Evolutionary conservation across 2,888 invertebrate genomes (phyloP), one percentile per base, ranked within the genome.

Genomic region (Microctonus hyperodae): DNA sequence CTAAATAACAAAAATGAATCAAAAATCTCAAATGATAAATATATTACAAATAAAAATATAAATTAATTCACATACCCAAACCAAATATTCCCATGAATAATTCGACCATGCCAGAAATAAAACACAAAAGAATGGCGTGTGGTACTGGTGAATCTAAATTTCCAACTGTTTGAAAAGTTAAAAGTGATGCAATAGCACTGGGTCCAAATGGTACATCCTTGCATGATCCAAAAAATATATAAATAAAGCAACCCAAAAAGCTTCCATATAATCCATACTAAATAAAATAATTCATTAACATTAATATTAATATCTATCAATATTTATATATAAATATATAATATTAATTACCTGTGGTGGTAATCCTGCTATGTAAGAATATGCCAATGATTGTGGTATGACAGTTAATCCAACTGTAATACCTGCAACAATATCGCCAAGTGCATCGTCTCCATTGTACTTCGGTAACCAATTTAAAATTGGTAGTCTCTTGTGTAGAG

Each of bases 131-230:
- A 35, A 93, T 89, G 0, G 94, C 93, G 80, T 94, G 90, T 25
- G 63, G 62, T 74, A 89, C 86, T 0, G 89, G 86, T 25, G 88
- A 88, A 74, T 86, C 85, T 7, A 86, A 83, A 50, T 90, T 91
- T 60, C 88, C 87, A 0, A 93, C 89, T 33, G 91, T 89, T 85
- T 94, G 93, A 83, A 88, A 92, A 0, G 95, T 95, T 74, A 97
- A 88, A 65, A 97, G 86, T 3, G 96, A 94, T 72, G 94, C 91
- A 76, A 97, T 95, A 70, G 97, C 96, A 1, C 96, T 96, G 16
- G 97, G 97, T 11, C 97, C 96, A 75, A 96, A 89, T 0, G 96
- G 96, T 69, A 96, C 92, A 82, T 96, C 96, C 83, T 95, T 95
- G 81, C 95, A 94, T 71, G 95, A 95, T 56, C 97, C 97, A 75